Conservation (phyloP, 30 jellyfish, hydroid and myxozoan species). For the Mastigias papua region DNA sequence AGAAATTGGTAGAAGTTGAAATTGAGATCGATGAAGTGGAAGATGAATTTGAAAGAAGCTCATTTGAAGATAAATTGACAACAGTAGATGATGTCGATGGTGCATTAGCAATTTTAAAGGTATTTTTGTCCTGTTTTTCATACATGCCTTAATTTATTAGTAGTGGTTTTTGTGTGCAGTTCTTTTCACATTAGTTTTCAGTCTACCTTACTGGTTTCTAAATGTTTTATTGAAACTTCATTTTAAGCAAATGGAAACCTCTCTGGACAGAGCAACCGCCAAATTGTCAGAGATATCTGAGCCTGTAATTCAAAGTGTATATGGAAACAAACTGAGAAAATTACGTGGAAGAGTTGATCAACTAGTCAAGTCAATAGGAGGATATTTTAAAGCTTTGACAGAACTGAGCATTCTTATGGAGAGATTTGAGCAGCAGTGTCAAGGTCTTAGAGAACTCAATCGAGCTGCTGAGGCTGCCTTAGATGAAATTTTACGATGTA, state of each 20-base stretch:
- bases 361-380: not conserved
- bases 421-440: conserved; percentile 3
- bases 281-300: not conserved
- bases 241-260: not conserved
- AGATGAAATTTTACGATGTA: not conserved
- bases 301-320: not conserved
- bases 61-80: conserved; percentile 2
- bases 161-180: not conserved
- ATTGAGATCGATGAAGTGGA: conserved; percentile 37
- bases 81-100: conserved; percentile 1
- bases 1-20: conserved; percentile 38
- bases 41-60: conserved; percentile 25
- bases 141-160: not conserved
- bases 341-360: not conserved
- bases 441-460: not conserved
- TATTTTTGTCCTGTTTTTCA: too few relatives aligned
- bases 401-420: not conserved
- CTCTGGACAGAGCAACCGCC: not conserved
- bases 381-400: not conserved
- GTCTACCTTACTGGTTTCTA: not conserved
- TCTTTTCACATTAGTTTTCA: too few relatives aligned
- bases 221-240: too few relatives aligned
- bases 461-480: conserved; percentile 14
- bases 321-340: conserved; percentile 9
- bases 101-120: conserved; percentile 30